Evolutionary conservation across 2,113 vertebrate genomes (phyloP).

Genomic region (Nesoenas mayeri): DNA sequence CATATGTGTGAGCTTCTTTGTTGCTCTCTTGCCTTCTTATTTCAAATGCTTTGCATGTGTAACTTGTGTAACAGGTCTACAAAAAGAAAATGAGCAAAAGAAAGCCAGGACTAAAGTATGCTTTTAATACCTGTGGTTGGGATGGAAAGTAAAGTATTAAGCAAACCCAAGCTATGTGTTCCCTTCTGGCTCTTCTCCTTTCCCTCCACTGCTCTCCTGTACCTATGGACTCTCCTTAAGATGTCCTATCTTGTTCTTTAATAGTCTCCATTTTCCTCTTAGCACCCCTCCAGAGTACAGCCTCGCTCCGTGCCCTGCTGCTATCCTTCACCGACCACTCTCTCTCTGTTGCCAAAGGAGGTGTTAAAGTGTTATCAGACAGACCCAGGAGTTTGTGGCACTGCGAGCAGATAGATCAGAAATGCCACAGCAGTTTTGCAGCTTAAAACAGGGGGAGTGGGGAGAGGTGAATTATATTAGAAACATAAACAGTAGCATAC

Average conservation of each 20-base stretch:
- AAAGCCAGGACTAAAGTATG: neutral
- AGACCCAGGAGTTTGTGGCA: neutral
- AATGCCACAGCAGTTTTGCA: neutral
- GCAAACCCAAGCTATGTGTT: neutral
- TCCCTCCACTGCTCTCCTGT: neutral
- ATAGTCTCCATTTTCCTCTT: neutral
- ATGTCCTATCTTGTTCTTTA: neutral
- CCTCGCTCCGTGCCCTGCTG: neutral
- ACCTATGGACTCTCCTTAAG: neutral
- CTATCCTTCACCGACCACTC: neutral
- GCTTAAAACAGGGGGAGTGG: accelerated
- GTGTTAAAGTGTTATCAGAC: accelerated
- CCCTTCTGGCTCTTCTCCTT: neutral
- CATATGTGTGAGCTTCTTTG: neutral
- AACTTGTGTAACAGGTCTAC: slow-evolving; percentile 36
- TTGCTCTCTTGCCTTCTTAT: neutral
- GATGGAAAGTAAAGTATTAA: neutral
- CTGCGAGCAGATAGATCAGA: neutral
- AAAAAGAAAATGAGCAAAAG: slow-evolving; percentile 9
- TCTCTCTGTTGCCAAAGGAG: neutral
- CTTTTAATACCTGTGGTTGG: slow-evolving; percentile 38
- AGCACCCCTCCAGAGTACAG: neutral
- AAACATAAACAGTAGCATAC: neutral
- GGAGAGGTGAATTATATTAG: neutral
- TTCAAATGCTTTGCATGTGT: slow-evolving; percentile 32